phyloP scores from a whole-genome alignment of 1,140 invertebrate genomes.

The Zophobas morio region DNA sequence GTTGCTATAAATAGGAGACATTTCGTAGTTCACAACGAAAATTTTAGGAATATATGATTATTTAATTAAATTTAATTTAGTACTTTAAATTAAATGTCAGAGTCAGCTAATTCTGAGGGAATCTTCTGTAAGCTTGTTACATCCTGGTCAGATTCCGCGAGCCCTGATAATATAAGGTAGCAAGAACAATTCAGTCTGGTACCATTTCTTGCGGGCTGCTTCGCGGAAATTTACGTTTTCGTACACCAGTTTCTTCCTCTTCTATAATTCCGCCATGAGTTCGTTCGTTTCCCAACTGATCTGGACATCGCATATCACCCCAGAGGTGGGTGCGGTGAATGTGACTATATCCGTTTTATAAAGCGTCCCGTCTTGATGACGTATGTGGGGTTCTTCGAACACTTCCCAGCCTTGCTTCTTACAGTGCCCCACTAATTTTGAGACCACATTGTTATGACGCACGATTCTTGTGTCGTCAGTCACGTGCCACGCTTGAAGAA shows the following conservation, averaged over 20 bases:
- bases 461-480: conserved; percentile 16
- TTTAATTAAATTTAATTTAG: too few relatives aligned
- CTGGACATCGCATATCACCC: background rate
- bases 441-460: conserved; percentile 35
- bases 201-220: background rate
- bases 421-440: background rate
- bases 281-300: background rate
- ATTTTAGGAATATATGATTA: too few relatives aligned
- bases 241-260: background rate
- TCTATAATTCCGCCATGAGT: background rate
- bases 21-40: too few relatives aligned
- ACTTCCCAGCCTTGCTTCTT: background rate
- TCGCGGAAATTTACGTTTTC: background rate
- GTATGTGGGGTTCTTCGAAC: background rate
- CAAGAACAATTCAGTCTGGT: background rate
- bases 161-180: background rate
- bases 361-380: background rate
- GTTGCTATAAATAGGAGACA: too few relatives aligned
- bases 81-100: too few relatives aligned
- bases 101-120: too few relatives aligned
- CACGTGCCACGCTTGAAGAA: background rate
- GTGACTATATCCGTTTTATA: background rate
- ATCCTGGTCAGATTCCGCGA: too few relatives aligned
- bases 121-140: too few relatives aligned
- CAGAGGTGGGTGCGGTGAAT: too few relatives aligned